phyloP scores from a whole-genome alignment of 2,888 invertebrate genomes.

The Pammene fasciana region DNA sequence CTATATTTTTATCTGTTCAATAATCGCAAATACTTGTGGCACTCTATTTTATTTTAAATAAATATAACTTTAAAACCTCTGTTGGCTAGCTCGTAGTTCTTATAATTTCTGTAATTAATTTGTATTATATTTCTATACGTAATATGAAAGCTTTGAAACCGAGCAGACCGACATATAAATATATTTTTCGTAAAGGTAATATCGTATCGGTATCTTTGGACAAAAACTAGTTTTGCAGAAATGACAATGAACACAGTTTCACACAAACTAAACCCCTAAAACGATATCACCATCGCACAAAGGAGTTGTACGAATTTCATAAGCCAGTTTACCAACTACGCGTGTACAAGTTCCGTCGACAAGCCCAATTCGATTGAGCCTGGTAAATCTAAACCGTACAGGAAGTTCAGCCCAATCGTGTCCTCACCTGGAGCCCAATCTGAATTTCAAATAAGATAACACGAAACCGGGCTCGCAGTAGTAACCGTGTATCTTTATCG shows the following conservation, averaged over 20 bases:
- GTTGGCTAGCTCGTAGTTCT: too few relatives aligned
- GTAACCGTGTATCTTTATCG: constrained; percentile 68
- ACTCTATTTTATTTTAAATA: too few relatives aligned
- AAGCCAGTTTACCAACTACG: constrained; percentile 56
- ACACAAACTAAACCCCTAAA: constrained; percentile 7
- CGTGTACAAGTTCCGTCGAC: constrained; percentile 57
- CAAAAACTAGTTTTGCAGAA: neutral
- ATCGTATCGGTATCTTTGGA: neutral
- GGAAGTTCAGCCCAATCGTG: constrained; percentile 73
- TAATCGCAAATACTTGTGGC: too few relatives aligned
- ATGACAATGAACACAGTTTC: neutral
- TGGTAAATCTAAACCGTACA: constrained; percentile 72
- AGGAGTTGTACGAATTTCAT: constrained; percentile 50
- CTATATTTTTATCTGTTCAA: too few relatives aligned
- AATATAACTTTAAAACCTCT: too few relatives aligned
- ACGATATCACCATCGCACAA: constrained; percentile 28
- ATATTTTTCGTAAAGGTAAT: neutral
- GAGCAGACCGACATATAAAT: too few relatives aligned
- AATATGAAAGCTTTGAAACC: too few relatives aligned
- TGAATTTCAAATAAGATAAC: constrained; percentile 78
- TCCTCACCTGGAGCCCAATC: constrained; percentile 75
- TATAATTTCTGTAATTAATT: too few relatives aligned
- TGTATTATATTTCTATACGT: too few relatives aligned
- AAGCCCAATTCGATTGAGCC: constrained; percentile 70
- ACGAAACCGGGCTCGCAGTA: constrained; percentile 68